Evolutionary conservation across 2,888 invertebrate genomes (phyloP), one percentile per base, ranked within the genome.

Genomic region (Diogma glabrata): DNA sequence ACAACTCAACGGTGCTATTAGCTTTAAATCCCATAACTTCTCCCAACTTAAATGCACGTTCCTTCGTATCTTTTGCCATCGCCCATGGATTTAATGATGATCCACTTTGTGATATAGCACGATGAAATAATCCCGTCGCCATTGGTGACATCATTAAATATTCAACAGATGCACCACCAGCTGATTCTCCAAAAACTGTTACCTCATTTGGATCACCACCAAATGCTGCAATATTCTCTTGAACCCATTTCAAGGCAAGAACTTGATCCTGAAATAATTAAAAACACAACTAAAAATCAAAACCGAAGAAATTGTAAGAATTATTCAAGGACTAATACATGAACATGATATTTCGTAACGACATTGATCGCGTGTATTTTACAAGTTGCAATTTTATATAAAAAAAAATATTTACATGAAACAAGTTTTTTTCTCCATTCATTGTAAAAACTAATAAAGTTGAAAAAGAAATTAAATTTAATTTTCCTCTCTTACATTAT

Each of bases 51-150:
- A 75, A 73, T 24, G 79, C 78, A 22, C 75, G 69, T 22, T 68
- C 67, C 1, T 67, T 64, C 0, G 78, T 75, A 6, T 71, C 68
- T 49, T 68, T 67, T 1, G 76, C 73, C 57, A 78, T 67, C 22
- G 80, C 76, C 80, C 80, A 80, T 4, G 79, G 78, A 20, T 76
- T 75, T n/a, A 78, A 57, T 1, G 77, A 76, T 50, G 76, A 71
- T 1, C 80, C 80, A 56, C 79, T 79, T 61, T 79, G 74, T 0
- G 79, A 76, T 48, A 80, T 79, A 9, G 75, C 80, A 3, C 75
- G 74, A 57, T 79, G 78, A 61, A 80, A 79, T n/a, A 80, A 65
- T 24, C 78, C 79, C 68, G 72, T 66, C 3, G 75, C 74, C 20
- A 72, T 64, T 2, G 75, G 72, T 1, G 79, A 77, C 3, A 79